A percentile compares a stretch with the other conserved stretches of the same genome.
Evolutionary conservation across 2,888 invertebrate genomes (phyloP).

Genomic region (Cerastis leucographa): DNA sequence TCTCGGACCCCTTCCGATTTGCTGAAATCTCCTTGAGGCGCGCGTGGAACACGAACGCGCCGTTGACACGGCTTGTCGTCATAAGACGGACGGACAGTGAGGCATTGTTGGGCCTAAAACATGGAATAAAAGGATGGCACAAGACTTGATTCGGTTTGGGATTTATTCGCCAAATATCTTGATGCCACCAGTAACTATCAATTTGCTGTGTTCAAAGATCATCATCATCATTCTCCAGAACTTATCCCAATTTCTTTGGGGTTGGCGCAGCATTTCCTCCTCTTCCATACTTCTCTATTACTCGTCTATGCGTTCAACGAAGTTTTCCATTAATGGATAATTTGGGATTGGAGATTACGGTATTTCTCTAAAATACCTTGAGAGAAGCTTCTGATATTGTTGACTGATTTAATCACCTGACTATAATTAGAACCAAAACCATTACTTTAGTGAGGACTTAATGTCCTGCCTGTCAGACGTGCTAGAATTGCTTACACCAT

Average conservation of each 20-base stretch:
- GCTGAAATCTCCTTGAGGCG: no score
- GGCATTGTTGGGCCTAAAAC: no score
- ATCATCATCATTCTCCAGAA: no score
- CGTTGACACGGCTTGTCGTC: no score
- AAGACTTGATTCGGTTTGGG: background rate
- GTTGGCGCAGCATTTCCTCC: no score
- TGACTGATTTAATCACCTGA: background rate
- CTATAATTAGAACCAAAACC: background rate
- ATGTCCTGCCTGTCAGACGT: background rate
- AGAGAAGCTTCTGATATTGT: background rate
- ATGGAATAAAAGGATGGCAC: background rate
- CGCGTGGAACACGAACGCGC: no score
- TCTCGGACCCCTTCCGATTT: no score
- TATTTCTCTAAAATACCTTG: background rate
- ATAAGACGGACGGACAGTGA: no score
- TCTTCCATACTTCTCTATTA: no score
- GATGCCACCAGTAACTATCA: background rate
- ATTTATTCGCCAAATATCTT: background rate
- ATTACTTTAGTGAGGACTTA: background rate
- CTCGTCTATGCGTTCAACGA: background rate
- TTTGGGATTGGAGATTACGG: background rate
- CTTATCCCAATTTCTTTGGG: no score
- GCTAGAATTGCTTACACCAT: background rate
- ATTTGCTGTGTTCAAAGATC: background rate
- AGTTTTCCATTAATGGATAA: background rate